Evolutionary conservation across 2,888 invertebrate genomes (phyloP), one percentile per base, ranked within the genome.

Genomic region (Drosophila hawaiiensis): DNA sequence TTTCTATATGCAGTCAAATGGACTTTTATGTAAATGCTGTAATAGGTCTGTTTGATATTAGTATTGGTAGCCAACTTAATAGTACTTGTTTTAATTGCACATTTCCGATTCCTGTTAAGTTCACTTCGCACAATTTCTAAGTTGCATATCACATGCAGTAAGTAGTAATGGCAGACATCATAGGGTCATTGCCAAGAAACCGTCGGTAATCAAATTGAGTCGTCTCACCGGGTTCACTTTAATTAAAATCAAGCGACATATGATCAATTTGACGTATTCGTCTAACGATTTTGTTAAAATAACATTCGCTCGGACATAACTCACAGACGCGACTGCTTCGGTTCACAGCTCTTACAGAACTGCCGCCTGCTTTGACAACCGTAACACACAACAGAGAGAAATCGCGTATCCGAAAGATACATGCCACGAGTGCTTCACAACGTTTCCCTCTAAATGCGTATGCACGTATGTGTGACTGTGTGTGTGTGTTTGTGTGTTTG

Each of bases 331-430:
- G 81, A 90, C 89, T 90, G 89, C 76, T 78, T 84, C 76, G 78
- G 72, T 80, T 80, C 70, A 86, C 73, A 76, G 86, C 78, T 86
- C 77, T 76, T 76, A 68, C 67, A 82, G 81, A 83, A 90, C 89
- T 90, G 89, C 76, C 73, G 78, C 58, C 73, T 60, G 68, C 73
- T 67, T 77, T 72, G 70, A 73, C 80, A 62, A 60, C 73, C 76
- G 63, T 82, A 70, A 67, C 76, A 64, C 52, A 58, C 55, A 49
- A 52, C 66, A 56, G 63, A 72, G 65, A 62, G 67, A 54, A 47
- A 41, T 56, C 56, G 70, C 50, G 64, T 63, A 64, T 61, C 65
- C 68, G 43, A 80, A 80, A 78, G 80, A 78, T 80, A 78, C 78
- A 81, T 78, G 76, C 71, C 71, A 77, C 66, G 67, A 70, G 49